Evolutionary conservation across 2,113 vertebrate species (phyloP).

Genomic region (Rhabdomys dilectus): DNA sequence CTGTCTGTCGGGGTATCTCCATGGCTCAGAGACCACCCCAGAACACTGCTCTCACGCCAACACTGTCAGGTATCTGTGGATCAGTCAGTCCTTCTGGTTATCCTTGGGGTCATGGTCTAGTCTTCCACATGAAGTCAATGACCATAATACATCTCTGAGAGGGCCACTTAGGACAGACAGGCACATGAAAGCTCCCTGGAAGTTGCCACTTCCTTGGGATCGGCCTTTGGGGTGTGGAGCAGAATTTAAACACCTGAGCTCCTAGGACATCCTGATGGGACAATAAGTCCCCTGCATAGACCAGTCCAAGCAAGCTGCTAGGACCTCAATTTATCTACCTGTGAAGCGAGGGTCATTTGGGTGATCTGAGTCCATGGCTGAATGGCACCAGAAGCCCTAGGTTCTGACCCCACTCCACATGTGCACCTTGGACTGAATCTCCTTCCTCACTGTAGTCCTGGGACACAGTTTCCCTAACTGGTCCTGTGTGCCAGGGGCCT

Average conservation of each 20-base stretch:
- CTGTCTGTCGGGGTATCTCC: conserved; percentile 82
- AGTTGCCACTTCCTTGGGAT: neutral
- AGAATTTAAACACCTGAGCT: neutral
- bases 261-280: neutral
- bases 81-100: neutral
- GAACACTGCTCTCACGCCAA: neutral
- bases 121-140: neutral
- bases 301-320: neutral
- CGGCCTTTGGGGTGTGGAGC: neutral
- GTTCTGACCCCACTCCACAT: neutral
- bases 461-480: conserved; percentile 54
- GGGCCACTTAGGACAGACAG: neutral
- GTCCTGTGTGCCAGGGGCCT: conserved; percentile 73
- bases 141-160: too few relatives aligned
- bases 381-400: neutral
- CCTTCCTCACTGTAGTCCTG: neutral
- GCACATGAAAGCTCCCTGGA: rapidly evolving
- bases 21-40: conserved; percentile 34
- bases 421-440: neutral
- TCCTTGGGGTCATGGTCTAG: neutral
- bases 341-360: neutral
- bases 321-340: conserved; percentile 34
- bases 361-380: neutral
- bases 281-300: neutral
- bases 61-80: neutral